A percentile compares a stretch with the other conserved stretches of the same genome.
phyloP scores from a whole-genome alignment of 2,888 invertebrate genomes.

The Polydrusus tereticollis region DNA sequence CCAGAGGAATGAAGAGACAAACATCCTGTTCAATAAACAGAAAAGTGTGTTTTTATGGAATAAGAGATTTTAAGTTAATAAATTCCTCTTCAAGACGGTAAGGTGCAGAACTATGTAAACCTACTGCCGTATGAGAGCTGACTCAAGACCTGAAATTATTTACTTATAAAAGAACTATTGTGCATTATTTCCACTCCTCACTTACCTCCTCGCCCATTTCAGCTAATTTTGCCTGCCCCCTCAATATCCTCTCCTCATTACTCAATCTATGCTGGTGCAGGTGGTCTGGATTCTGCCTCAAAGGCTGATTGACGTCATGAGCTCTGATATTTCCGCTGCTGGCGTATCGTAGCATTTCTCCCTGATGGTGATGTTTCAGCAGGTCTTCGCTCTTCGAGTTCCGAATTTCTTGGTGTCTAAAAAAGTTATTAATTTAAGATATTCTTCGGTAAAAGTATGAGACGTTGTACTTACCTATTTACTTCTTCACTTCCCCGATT shows the following conservation, averaged over 20 bases:
- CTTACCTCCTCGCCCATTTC: constrained; percentile 86
- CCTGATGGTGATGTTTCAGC: constrained; percentile 60
- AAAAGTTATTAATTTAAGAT: neutral
- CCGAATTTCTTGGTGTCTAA: constrained; percentile 56
- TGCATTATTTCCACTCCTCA: too few relatives aligned
- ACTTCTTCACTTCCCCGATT: constrained; percentile 54
- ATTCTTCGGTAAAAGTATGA: neutral
- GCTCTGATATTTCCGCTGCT: constrained; percentile 65
- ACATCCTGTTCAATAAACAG: too few relatives aligned
- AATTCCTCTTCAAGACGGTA: too few relatives aligned
- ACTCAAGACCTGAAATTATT: too few relatives aligned
- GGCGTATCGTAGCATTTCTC: constrained; percentile 61
- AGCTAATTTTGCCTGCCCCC: constrained; percentile 76
- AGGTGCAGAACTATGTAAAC: too few relatives aligned
- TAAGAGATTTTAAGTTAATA: too few relatives aligned
- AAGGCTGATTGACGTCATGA: constrained; percentile 59
- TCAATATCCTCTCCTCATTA: constrained; percentile 55
- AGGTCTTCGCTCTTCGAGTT: constrained; percentile 65
- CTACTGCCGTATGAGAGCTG: too few relatives aligned
- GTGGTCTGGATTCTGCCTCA: constrained; percentile 55
- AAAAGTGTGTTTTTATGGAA: too few relatives aligned
- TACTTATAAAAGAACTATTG: too few relatives aligned
- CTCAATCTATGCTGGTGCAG: constrained; percentile 51
- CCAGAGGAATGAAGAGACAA: too few relatives aligned
- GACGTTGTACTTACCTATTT: constrained; percentile 49